Evolutionary conservation across 2,888 invertebrate genomes (phyloP), one percentile per base, ranked within the genome.

Genomic region (Charanyca ferruginea): DNA sequence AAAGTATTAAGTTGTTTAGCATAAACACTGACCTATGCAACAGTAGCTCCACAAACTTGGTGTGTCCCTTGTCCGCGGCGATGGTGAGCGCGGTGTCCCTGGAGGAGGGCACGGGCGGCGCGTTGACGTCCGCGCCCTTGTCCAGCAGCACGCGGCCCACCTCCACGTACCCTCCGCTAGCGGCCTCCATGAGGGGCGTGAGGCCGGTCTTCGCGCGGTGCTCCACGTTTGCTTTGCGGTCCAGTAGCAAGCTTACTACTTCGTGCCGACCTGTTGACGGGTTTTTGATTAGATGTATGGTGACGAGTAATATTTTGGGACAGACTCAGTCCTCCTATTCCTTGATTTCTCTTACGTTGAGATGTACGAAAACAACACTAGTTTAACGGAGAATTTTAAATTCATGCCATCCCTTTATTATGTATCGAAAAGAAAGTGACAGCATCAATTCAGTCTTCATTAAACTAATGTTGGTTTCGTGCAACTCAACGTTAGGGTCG

Each of bases 1-100:
- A n/a, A n/a, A n/a, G n/a, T n/a, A n/a, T n/a, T n/a, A n/a, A n/a
- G n/a, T 32, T 32, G 1, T 9, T n/a, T 8, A n/a, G 44, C 11
- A 20, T 4, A 11, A 18, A 3, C 5, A 51, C 64, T 28, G 4
- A 70, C 93, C 97, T 97, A 53, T 96, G 97, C 76, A 98, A 94
- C 76, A 98, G 93, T 57, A 98, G 96, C 93, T 98, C 98, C 28
- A 98, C 98, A 89, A 98, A 98, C 92, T 99, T 97, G 87, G 98
- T 98, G 94, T 99, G 99, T 0, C 99, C 99, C 93, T 99, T 99
- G 91, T 99, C 99, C n/a, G 99, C 99, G 73, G 99, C 99, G 85
- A 99, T 99, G 71, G 99, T 99, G 57, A 99, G 97, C 23, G 99
- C 99, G 7, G 99, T 99, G 94, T 99, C 99, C 59, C 99, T 96